Base-by-base conservation (phyloP, 1,140 invertebrate genomes). In the Idris sp. region DNA sequence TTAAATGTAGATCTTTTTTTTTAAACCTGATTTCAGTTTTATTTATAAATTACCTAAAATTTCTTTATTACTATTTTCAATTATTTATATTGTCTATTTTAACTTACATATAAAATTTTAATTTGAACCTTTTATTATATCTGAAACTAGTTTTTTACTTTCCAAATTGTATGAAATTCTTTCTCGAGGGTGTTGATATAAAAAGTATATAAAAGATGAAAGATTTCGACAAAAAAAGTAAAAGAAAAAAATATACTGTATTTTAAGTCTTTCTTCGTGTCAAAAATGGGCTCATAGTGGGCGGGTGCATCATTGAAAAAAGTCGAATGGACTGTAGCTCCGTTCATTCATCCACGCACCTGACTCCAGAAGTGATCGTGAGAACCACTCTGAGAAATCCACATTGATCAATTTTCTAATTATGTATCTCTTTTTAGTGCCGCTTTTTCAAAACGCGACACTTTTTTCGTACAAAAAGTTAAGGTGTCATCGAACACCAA, bases 221-320 rank as follows among this genome's bases (percentile, higher is more conserved):
- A 51, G 26, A 56, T 61, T 62, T 14, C 40, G 8, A 9, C 3
- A 2, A 31, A 11, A 35, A n/a, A n/a, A n/a, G n/a, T n/a, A n/a
- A n/a, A n/a, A n/a, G n/a, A n/a, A n/a, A 71, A 51, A 59, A 31
- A 56, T 44, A 67, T 28, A 78, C 51, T 61, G 44, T 44, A 59
- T 61, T 49, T 31, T 40, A 6, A 22, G 43, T 58, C 46, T 74
- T 76, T 77, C 19, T 65, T 46, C 31, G 49, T 73, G 54, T 73
- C 58, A 76, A 77, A 78, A 79, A 79, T 79, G 69, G 80, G 80
- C 79, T 79, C 62, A 59, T 79, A 81, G 80, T 83, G 72, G 82
- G 82, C 82, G 82, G 79, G 79, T 82, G 77, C 28, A 76, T 78
- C 48, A 62, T 71, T 44, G 56, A 77, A 59, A 78, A 78, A 74